A percentile compares a stretch with the other conserved stretches of the same genome.
Evolutionary conservation across 2,797 vertebrate genomes (phyloP).

Genomic region (Poecilia wingei): DNA sequence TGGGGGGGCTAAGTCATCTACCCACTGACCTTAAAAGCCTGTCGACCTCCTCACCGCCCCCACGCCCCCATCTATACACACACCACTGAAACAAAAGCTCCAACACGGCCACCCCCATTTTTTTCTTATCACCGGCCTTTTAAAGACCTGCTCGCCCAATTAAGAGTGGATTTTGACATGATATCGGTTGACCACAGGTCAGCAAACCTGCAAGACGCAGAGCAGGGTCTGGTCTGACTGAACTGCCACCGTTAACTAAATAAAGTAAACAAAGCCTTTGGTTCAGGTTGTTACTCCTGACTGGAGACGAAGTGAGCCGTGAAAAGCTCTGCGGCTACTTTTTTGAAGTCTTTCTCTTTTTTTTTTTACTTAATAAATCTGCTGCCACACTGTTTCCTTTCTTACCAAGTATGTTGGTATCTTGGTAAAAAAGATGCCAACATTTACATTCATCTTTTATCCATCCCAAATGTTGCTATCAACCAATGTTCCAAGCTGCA

Average conservation of each 20-base stretch:
- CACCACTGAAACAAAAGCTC: slow-evolving; percentile 64
- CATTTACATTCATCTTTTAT: too few relatives aligned
- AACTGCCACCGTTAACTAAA: slow-evolving; percentile 39
- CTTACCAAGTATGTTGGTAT: background rate
- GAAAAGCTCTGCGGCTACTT: background rate
- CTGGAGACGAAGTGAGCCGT: background rate
- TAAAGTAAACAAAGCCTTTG: slow-evolving; percentile 35
- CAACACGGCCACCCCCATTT: slow-evolving; percentile 62
- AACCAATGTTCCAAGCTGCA: too few relatives aligned
- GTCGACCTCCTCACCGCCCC: slow-evolving; percentile 48
- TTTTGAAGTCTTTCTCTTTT: background rate
- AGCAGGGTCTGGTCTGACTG: slow-evolving; percentile 29
- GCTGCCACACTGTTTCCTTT: background rate
- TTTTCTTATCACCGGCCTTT: slow-evolving; percentile 54
- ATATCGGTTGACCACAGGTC: slow-evolving; percentile 62
- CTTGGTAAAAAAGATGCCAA: background rate
- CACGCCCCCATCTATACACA: slow-evolving; percentile 15
- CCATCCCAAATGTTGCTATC: too few relatives aligned
- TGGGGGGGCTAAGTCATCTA: slow-evolving; percentile 49
- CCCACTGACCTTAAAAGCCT: slow-evolving; percentile 64
- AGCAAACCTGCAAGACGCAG: slow-evolving; percentile 31
- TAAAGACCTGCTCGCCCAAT: slow-evolving; percentile 68
- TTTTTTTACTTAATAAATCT: slow-evolving; percentile 9
- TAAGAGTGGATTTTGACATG: slow-evolving; percentile 75
- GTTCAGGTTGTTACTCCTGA: slow-evolving; percentile 21